These are phyloP conservation scores for Streblospio benedicti DNA, from an alignment of 1,140 invertebrate genomes.

Conservation along the genomic window DNA sequence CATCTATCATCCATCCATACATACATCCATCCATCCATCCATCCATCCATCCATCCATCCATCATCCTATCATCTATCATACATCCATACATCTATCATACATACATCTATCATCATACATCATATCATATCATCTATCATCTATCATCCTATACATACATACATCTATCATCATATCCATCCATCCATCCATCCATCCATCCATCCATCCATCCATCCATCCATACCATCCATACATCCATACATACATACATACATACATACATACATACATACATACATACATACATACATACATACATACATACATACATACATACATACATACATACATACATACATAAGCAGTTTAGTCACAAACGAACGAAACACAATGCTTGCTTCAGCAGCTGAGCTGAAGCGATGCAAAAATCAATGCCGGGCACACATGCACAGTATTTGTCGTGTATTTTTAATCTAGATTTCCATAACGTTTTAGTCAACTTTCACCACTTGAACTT, in stretches of 20 bases:
- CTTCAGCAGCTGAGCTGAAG: too few relatives aligned
- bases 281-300: conserved; percentile 2
- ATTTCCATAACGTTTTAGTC: too few relatives aligned
- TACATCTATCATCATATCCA: not conserved
- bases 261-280: conserved; percentile 6
- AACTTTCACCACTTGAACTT: too few relatives aligned
- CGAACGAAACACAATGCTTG: too few relatives aligned
- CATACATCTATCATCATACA: not conserved
- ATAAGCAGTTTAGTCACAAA: not conserved
- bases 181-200: not conserved
- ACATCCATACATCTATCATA: not conserved
- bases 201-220: not conserved
- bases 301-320: conserved; percentile 4
- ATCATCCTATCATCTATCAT: too few relatives aligned
- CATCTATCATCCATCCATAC: too few relatives aligned
- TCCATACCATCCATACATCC: too few relatives aligned
- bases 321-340: conserved; percentile 5
- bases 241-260: conserved; percentile 9
- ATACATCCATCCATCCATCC: too few relatives aligned
- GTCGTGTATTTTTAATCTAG: too few relatives aligned
- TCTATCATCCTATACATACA: not conserved
- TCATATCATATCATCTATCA: not conserved
- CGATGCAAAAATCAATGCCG: too few relatives aligned
- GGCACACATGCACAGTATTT: too few relatives aligned
- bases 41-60: too few relatives aligned